phyloP scores from a whole-genome alignment of 2,888 invertebrate genomes.

The Lasioglossum marginatum region DNA sequence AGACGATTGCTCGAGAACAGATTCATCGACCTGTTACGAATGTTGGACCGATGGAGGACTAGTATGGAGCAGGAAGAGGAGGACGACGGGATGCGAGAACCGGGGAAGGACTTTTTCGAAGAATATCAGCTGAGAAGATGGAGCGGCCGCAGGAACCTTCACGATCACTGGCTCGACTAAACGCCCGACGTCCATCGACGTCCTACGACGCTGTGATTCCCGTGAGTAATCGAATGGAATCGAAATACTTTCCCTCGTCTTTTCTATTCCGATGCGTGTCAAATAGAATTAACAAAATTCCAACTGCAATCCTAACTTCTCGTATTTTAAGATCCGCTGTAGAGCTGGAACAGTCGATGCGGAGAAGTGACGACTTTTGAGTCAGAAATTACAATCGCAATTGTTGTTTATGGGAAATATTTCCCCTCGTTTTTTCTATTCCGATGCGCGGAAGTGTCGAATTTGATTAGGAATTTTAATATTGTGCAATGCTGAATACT shows the following conservation, averaged over 20 bases:
- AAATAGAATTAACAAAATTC: too few species aligned
- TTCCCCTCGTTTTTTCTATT: not conserved
- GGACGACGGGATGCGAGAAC: conserved; percentile 1
- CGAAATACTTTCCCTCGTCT: not conserved
- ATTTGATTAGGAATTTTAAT: too few species aligned
- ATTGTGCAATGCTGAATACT: too few species aligned
- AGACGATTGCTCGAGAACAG: not conserved
- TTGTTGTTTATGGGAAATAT: too few species aligned
- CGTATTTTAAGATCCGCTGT: too few species aligned
- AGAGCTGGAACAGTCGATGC: too few species aligned
- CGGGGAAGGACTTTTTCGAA: not conserved
- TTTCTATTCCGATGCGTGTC: too few species aligned
- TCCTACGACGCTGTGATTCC: conserved; percentile 10
- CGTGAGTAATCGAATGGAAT: conserved; percentile 51
- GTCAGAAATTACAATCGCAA: too few species aligned
- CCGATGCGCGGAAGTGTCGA: too few species aligned
- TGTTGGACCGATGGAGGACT: not conserved
- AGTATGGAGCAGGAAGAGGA: not conserved
- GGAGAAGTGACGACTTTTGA: too few species aligned
- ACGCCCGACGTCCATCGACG: not conserved
- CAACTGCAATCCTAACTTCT: too few species aligned
- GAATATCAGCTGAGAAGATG: conserved; percentile 2
- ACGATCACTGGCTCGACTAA: conserved; percentile 16
- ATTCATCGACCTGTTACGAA: not conserved
- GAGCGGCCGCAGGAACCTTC: not conserved